These are phyloP conservation scores for Aphidius gifuensis DNA, from an alignment of 1,140 invertebrate genomes.

Conservation along the genomic window DNA sequence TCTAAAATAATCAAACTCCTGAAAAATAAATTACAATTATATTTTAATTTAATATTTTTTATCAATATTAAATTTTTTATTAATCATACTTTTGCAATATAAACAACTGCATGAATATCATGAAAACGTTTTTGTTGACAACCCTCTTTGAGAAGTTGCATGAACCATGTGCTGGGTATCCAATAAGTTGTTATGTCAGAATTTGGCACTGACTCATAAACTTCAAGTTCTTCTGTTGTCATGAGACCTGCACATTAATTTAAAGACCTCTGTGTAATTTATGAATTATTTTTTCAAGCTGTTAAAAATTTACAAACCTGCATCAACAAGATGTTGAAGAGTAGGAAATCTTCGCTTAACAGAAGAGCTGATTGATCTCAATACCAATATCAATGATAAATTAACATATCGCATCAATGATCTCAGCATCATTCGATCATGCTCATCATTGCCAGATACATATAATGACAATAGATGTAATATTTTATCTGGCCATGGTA, in stretches of 20 bases:
- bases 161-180: slow-evolving; percentile 69
- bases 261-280: too few relatives aligned
- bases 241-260: slow-evolving; percentile 58
- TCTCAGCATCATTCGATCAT: slow-evolving; percentile 60
- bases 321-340: slow-evolving; percentile 68
- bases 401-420: slow-evolving; percentile 68
- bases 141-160: slow-evolving; percentile 61
- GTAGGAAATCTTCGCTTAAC: slow-evolving; percentile 76
- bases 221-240: slow-evolving; percentile 61
- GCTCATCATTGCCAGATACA: slow-evolving; percentile 62
- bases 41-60: not conserved
- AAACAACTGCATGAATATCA: slow-evolving; percentile 63
- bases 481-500: slow-evolving; percentile 75
- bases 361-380: slow-evolving; percentile 70
- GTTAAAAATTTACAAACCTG: too few relatives aligned
- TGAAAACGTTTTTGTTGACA: slow-evolving; percentile 55
- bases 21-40: slow-evolving; percentile 28
- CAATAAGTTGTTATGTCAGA: slow-evolving; percentile 68
- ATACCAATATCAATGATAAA: slow-evolving; percentile 64
- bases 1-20: slow-evolving; percentile 69
- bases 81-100: slow-evolving; percentile 62
- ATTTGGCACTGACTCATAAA: slow-evolving; percentile 62
- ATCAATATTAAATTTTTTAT: not conserved
- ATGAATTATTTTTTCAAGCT: too few relatives aligned
- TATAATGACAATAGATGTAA: slow-evolving; percentile 64